Evolutionary conservation across 2,797 vertebrate species (phyloP), one percentile per base, ranked within the genome.

Genomic region (Scyliorhinus canicula): DNA sequence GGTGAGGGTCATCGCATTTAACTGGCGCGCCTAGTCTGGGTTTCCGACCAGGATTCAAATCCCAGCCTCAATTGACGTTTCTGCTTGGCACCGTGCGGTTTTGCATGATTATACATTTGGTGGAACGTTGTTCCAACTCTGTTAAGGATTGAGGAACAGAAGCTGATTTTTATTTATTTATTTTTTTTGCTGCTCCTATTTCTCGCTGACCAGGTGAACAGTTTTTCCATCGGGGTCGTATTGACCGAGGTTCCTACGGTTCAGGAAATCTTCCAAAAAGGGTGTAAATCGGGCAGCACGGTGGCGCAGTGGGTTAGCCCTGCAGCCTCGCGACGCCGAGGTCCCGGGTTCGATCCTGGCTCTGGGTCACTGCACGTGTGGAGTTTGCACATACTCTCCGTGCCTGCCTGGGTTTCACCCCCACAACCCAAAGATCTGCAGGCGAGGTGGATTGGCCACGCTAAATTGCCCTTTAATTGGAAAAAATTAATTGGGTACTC

Each of bases 1-100:
- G 98, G 99, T 99, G 95, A 96, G 98, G 97, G 14, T 0, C 7
- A 21, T 40, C 7, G 1, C n/a, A 16, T 44, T 55, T 14, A 24
- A 40, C 6, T 40, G 16, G 1, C 40, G 8, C 79, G 0, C 44
- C 47, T 24, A 1, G 57, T 0, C 40, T 65, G 57, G 60, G 44
- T 65, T 91, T 91, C 60, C 19, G 16, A 8, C 40, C 55, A 19
- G 35, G 50, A 3, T 1, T 28, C 14, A n/a, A 88, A 60, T 88
- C 85, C 85, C 31, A 7, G 1, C 16, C 35, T 57, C 6, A 1
- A 9, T 19, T 8, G 57, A 63, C 57, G 35, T n/a, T n/a, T 57
- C 55, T 28, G 6, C 35, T 26, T n/a, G 31, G 35, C 2, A 7
- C 40, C 44, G 57, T 63, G 57, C 26, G 0, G 31, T 44, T 91